Base-by-base conservation (phyloP, 2,888 invertebrate species). In the Drosophila greeni region DNA sequence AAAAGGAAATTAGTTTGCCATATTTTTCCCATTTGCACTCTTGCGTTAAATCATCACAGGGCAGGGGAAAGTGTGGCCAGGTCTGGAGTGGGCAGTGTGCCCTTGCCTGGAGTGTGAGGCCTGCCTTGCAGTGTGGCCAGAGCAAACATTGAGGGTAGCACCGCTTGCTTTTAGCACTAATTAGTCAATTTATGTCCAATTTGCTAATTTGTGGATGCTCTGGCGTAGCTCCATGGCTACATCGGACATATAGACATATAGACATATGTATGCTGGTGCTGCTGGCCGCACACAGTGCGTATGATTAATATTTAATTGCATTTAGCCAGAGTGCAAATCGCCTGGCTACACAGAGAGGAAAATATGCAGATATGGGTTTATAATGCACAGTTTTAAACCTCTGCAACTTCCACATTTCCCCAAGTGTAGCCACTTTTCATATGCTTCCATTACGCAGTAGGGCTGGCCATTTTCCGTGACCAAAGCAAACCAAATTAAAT, bases 291-390 rank as follows among this genome's bases (percentile, higher is more conserved):
- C 66, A 76, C 69, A 54, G 65, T 74, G 70, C 73, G 76, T 75
- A 82, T 82, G 78, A 79, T 80, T 82, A 80, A 80, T 80, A 79
- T 79, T 80, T 79, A 78, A 79, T 81, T 76, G 72, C 74, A 74
- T 81, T 81, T 81, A 73, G 70, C 68, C 70, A 59, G 49, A 59
- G 59, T 54, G 66, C 59, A 53, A 54, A 43, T 24, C 36, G 31
- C 42, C 5, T 1, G 39, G 5, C 24, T 57, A 52, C 57, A 57
- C 40, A 33, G 52, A 12, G 31, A 23, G 11, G n/a, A 24, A 57
- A 51, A 8, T 31, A 2, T n/a, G n/a, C n/a, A n/a, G n/a, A n/a
- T n/a, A n/a, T n/a, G n/a, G n/a, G n/a, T n/a, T n/a, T n/a, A n/a
- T n/a, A n/a, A n/a, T n/a, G n/a, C n/a, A n/a, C n/a, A n/a, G 2